Conservation (phyloP, 23 tunicate genomes). For the Clavelina lepadiformis region DNA sequence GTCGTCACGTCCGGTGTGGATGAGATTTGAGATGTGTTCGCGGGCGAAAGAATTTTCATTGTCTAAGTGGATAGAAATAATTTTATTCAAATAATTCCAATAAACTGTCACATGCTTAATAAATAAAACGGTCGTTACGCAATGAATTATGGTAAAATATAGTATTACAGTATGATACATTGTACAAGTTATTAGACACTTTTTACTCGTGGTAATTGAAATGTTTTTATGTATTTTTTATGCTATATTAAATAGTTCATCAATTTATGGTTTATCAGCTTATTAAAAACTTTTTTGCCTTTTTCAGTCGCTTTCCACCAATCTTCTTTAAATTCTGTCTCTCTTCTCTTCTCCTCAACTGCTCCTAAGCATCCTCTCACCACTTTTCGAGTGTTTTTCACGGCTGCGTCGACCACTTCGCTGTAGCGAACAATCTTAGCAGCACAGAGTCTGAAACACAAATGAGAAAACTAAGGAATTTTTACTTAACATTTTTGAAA, state of each 20-base stretch:
- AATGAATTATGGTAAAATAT: too few relatives aligned
- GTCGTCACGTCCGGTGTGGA: constrained; percentile 59
- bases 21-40: constrained; percentile 10
- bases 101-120: neutral
- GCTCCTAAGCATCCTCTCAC: constrained; percentile 48
- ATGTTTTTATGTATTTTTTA: too few relatives aligned
- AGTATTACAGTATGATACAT: too few relatives aligned
- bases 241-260: too few relatives aligned
- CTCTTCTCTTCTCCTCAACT: constrained; percentile 10
- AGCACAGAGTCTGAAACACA: constrained; percentile 36
- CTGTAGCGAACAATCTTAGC: constrained; percentile 37
- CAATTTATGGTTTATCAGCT: too few relatives aligned
- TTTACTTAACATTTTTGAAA: neutral
- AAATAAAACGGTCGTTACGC: too few relatives aligned
- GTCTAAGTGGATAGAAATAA: too few relatives aligned
- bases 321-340: constrained; percentile 18
- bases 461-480: neutral
- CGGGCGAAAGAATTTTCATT: too few relatives aligned
- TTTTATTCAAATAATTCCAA: neutral
- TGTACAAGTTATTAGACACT: too few relatives aligned
- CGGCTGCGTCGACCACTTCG: constrained; percentile 52
- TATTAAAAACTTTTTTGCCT: neutral
- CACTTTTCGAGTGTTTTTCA: constrained; percentile 33
- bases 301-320: constrained; percentile 53
- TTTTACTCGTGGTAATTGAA: too few relatives aligned